A percentile compares a stretch with the other conserved stretches of the same genome.
Conservation (phyloP, 2,888 invertebrate genomes). For the Chaetogeoica ovagalla region DNA sequence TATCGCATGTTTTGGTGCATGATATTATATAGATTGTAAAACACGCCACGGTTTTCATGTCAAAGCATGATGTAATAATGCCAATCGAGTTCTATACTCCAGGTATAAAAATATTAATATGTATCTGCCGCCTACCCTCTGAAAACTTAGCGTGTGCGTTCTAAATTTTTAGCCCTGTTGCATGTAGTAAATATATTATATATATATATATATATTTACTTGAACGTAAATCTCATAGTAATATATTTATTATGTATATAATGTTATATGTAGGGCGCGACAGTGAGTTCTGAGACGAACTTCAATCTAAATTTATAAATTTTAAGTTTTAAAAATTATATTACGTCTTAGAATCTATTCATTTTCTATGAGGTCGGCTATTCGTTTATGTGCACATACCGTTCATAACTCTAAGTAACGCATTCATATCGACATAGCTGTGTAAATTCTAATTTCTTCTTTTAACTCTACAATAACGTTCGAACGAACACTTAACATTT, state of each 20-base stretch:
- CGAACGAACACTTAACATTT: too few relatives aligned
- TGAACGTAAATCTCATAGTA: constrained; percentile 12
- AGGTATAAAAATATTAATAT: neutral
- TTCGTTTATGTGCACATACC: too few relatives aligned
- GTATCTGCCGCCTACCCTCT: neutral
- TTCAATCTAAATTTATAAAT: too few relatives aligned
- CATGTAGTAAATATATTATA: constrained; percentile 9
- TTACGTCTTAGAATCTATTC: too few relatives aligned
- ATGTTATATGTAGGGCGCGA: neutral
- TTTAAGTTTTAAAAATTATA: too few relatives aligned
- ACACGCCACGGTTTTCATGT: constrained; percentile 37
- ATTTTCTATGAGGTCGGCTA: too few relatives aligned
- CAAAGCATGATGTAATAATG: constrained; percentile 47
- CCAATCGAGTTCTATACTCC: neutral
- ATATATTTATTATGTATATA: neutral
- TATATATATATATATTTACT: neutral
- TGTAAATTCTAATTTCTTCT: too few relatives aligned
- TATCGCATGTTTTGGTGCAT: constrained; percentile 52
- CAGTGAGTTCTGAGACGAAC: too few relatives aligned
- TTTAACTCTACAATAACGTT: too few relatives aligned
- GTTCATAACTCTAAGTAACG: too few relatives aligned
- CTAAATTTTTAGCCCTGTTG: constrained; percentile 41
- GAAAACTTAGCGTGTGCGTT: constrained; percentile 38
- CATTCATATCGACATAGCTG: too few relatives aligned
- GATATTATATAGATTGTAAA: constrained; percentile 22